Base-by-base conservation (phyloP, 2,113 vertebrate species). In the Coryphaenoides rupestris region DNA sequence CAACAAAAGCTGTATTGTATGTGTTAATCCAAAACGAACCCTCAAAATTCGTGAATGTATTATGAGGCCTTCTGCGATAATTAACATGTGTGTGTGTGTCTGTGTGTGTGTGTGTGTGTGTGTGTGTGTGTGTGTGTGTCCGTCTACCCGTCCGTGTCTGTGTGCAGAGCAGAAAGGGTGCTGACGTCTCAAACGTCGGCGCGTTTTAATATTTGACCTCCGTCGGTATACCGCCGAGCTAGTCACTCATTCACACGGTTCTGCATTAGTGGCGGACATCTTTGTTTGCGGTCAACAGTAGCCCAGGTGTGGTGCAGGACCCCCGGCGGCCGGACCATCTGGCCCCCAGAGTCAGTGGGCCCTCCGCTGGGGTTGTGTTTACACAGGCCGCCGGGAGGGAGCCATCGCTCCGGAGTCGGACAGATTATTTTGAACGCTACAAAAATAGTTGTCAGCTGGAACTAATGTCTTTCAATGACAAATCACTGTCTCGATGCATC, bases 201-300 rank as follows among this genome's bases (percentile, higher is more conserved):
- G 47, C 5, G 78, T 77, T 81, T 81, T n/a, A 85, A 86, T 89
- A 74, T 85, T 88, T 88, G 73, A 85, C 84, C n/a, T n/a, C n/a
- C n/a, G n/a, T n/a, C n/a, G n/a, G n/a, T n/a, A n/a, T 84, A 65
- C 49, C 69, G 75, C 59, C 63, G 55, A 68, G 66, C 59, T 23
- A 7, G 55, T 66, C 68, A 63, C 63, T 73, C 62, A 63, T 62
- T 81, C 72, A 68, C 52, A 67, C n/a, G 14, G 60, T 68, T 33
- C 55, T 65, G 19, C 76, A 75, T 75, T 81, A 76, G 66, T 7
- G 58, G 47, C 62, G 62, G 83, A 78, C 83, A 79, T 78, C 72
- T 73, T 67, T 73, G 79, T 80, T 82, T 84, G 73, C 84, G 62
- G 75, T 73, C 72, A 87, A 67, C 67, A 83, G 58, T 47, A 57